Base-by-base conservation (phyloP, 2,888 invertebrate genomes). In the Ennomos quercinarius region DNA sequence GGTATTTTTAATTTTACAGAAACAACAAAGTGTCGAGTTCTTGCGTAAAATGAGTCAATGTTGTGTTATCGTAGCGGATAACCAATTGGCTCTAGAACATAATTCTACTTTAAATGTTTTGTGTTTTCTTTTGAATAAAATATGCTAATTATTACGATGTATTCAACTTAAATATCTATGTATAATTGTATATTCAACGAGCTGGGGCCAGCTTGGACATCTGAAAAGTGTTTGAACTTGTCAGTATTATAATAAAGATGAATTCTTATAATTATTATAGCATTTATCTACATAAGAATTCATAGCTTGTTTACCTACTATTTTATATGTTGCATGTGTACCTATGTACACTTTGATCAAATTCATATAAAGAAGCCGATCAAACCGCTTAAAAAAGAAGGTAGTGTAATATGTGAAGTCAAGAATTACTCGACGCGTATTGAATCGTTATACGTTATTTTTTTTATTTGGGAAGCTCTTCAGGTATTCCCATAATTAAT, bases 31-130 rank as follows among this genome's bases (percentile, higher is more conserved):
- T 43, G 12, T 42, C 27, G 27, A 46, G 48, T 57, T 50, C 35
- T 47, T 54, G 12, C 13, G 51, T 37, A 48, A 48, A 58, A 58
- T 52, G 50, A 47, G 58, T 42, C 52, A 58, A 48, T 58, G 52
- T 52, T 58, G 43, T 52, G 51, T n/a, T 52, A 58, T 52, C 40
- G 37, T 38, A 35, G 39, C 43, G 43, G 52, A 51, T 17, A 58
- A 58, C 12, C 57, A 47, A 58, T 58, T 58, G 36, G 52, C 43
- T 58, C 39, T 38, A 52, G 47, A 58, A 52, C 35, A 48, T 11
- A 27, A 34, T 34, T 37, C 17, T 6, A 11, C 10, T 37, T 39
- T 17, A 41, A 50, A 36, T 13, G 11, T 38, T 44, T 41, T 55
- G 11, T 42, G 54, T 51, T 38, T 54, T 46, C 42, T 57, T 41